Evolutionary conservation across 2,113 vertebrate species (phyloP).

Genomic region (Saguinus midas): DNA sequence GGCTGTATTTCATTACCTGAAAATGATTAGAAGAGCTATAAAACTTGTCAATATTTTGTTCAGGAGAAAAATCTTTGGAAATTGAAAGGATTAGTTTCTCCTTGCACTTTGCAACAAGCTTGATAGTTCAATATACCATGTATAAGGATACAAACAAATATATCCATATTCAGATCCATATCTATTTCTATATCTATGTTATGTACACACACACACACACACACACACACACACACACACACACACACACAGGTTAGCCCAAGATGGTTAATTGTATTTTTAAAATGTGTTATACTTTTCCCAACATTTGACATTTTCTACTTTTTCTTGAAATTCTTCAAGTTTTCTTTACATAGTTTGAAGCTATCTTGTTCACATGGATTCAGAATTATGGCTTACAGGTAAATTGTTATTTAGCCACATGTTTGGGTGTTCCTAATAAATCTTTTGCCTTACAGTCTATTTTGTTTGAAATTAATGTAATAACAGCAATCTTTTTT

Average conservation of each 20-base stretch:
- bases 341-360: not conserved
- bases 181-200: not conserved
- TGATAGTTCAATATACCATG: not conserved
- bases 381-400: not conserved
- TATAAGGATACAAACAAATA: not conserved
- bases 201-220: not conserved
- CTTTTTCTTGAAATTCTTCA: not conserved
- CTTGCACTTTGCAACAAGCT: not conserved
- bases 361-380: not conserved
- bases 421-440: not conserved
- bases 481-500: not conserved
- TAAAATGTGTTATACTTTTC: not conserved
- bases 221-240: not conserved
- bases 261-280: not conserved
- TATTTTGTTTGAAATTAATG: not conserved
- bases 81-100: not conserved
- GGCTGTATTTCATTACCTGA: not conserved
- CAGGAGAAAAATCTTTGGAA: not conserved
- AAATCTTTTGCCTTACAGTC: not conserved
- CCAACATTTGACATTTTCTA: not conserved
- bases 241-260: not conserved
- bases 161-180: not conserved
- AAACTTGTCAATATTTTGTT: not conserved
- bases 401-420: not conserved
- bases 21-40: not conserved